Evolutionary conservation across 2,797 vertebrate genomes (phyloP), one percentile per base, ranked within the genome.

Genomic region (Zalophus californianus): DNA sequence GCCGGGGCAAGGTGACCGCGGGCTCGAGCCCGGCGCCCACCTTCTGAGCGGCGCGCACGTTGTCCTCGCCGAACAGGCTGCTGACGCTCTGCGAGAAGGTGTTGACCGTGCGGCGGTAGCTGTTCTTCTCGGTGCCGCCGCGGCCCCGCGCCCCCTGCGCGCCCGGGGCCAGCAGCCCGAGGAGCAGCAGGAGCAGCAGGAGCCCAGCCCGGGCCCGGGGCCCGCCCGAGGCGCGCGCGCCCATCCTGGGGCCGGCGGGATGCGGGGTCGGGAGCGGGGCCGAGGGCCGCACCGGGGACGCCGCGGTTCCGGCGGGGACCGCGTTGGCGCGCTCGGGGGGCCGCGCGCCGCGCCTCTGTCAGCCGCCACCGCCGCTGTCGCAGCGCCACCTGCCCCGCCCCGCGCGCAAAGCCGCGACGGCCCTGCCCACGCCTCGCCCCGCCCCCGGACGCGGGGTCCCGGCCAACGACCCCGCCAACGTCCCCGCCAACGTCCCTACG

Each of bases 51-150:
- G 99, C 99, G 97, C 99, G 98, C 95, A 99, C 99, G 98, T 99
- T 99, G 90, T 99, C 99, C 98, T 99, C 99, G 75, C 99, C 99
- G 97, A 99, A 99, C 4, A 99, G 98, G 92, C 98, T 99, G 99
- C 99, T 99, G 90, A 99, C 97, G 41, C 99, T 99, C 97, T 99
- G 99, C 97, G 99, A 99, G 97, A 99, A 97, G 18, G 99, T 99
- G 97, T 98, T 99, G 91, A 99, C 99, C 12, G 99, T 99, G 95
- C 99, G 99, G 93, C 99, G 99, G 96, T 99, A 98, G 98, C 99
- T 99, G 99, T 99, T 99, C 98, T 98, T 99, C 97, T 99, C 99
- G 14, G 99, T 98, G 80, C 98, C 97, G 13, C 98, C 98, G 83
- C 99, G 99, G 98, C 99, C 98, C 95, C 99, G 98, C 35, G 98